These are phyloP conservation scores for Argyresthia goedartella DNA, from an alignment of 2,888 invertebrate species.

Conservation along the genomic window DNA sequence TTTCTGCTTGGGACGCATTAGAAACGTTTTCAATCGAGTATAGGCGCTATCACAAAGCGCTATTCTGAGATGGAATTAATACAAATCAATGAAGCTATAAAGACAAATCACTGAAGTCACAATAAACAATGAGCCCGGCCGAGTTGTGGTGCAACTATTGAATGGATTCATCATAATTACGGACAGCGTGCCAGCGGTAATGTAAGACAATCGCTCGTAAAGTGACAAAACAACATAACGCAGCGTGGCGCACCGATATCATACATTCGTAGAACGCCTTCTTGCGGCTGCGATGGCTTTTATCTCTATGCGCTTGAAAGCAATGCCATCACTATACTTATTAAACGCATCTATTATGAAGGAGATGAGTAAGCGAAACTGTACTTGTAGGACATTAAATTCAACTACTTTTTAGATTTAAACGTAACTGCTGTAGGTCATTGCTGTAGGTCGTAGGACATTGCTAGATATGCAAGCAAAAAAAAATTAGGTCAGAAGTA, in stretches of 20 bases:
- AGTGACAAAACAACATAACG: constrained; percentile 31
- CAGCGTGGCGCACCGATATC: constrained; percentile 10
- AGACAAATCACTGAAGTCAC: constrained; percentile 17
- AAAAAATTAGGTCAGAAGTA: too few relatives aligned
- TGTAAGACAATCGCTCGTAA: constrained; percentile 35
- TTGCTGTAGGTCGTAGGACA: too few relatives aligned
- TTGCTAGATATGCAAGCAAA: too few relatives aligned
- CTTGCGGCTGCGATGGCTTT: too few relatives aligned
- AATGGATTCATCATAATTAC: constrained; percentile 29
- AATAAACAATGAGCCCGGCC: constrained; percentile 19
- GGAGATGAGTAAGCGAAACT: too few relatives aligned
- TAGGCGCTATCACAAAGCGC: constrained; percentile 3
- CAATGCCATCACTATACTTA: too few relatives aligned
- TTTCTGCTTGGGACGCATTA: background rate
- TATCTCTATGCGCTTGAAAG: too few relatives aligned
- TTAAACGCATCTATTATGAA: too few relatives aligned
- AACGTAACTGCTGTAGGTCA: too few relatives aligned
- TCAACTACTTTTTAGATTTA: too few relatives aligned
- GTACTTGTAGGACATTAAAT: too few relatives aligned
- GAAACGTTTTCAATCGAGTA: background rate
- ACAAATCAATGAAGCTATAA: constrained; percentile 21
- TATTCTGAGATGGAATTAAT: constrained; percentile 2
- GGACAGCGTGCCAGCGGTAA: constrained; percentile 16
- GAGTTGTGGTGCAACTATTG: constrained; percentile 18
- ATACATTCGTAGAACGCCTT: background rate